Evolutionary conservation across 2,888 invertebrate species (phyloP).

Genomic region (Zhengitettix transpicula): DNA sequence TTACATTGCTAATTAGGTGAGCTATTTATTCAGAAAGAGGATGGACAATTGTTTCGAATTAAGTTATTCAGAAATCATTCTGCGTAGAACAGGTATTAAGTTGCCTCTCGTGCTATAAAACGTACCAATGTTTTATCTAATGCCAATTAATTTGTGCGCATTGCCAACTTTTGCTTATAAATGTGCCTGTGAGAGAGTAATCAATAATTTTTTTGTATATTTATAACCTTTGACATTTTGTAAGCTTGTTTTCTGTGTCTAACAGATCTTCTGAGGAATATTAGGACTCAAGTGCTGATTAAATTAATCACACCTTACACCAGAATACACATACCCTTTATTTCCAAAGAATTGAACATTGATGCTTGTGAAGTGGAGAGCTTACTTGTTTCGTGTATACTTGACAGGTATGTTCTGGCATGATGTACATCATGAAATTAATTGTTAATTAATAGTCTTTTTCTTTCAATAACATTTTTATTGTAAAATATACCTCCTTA

Average conservation of each 20-base stretch:
- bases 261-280: constrained; percentile 78
- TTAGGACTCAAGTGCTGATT: constrained; percentile 91
- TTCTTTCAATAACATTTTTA: background rate
- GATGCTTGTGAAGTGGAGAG: constrained; percentile 91
- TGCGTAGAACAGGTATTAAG: too few species aligned
- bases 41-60: too few species aligned
- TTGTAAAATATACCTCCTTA: background rate
- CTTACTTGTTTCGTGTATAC: constrained; percentile 89
- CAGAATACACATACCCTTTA: constrained; percentile 92
- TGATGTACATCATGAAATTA: constrained; percentile 4
- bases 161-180: too few species aligned
- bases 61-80: too few species aligned
- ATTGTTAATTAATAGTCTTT: background rate
- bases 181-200: too few species aligned
- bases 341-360: constrained; percentile 86
- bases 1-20: too few species aligned
- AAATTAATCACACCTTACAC: constrained; percentile 97
- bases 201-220: too few species aligned
- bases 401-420: constrained; percentile 68
- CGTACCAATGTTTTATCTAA: too few species aligned
- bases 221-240: too few species aligned
- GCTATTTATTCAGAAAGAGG: too few species aligned
- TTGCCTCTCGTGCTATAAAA: too few species aligned
- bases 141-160: too few species aligned
- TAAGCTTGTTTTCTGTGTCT: constrained; percentile 7